Evolutionary conservation across 2,888 invertebrate genomes (phyloP).

Genomic region (Lypha dubia): DNA sequence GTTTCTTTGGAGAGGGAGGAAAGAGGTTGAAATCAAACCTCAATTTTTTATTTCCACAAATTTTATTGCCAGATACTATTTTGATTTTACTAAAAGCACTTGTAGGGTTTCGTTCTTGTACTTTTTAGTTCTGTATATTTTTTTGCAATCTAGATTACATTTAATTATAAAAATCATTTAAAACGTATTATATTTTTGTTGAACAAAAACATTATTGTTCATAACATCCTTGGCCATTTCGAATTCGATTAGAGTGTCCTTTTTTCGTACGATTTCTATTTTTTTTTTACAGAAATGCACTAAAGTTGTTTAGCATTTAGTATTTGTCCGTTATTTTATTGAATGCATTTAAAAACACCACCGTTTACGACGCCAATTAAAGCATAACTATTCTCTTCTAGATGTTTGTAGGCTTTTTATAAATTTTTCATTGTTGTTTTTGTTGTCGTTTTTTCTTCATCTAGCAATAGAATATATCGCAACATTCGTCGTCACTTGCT

Average conservation of each 20-base stretch:
- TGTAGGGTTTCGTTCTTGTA: slow-evolving; percentile 69
- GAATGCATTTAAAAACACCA: slow-evolving; percentile 55
- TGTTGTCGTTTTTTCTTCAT: slow-evolving; percentile 46
- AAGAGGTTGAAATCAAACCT: background rate
- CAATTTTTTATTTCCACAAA: slow-evolving; percentile 1
- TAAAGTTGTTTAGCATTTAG: background rate
- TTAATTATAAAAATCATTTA: slow-evolving; percentile 1
- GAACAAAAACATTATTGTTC: background rate
- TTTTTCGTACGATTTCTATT: background rate
- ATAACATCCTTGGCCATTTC: slow-evolving; percentile 41
- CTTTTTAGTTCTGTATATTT: slow-evolving; percentile 5
- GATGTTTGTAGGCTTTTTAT: slow-evolving; percentile 69
- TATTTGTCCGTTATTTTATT: slow-evolving; percentile 39
- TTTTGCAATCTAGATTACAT: slow-evolving; percentile 7
- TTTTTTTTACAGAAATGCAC: background rate
- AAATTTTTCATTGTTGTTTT: slow-evolving; percentile 61
- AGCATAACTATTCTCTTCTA: slow-evolving; percentile 71
- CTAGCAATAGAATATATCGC: slow-evolving; percentile 45
- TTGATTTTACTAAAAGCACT: slow-evolving; percentile 59
- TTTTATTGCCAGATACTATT: slow-evolving; percentile 14
- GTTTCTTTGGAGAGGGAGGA: slow-evolving; percentile 9
- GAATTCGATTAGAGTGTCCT: slow-evolving; percentile 16
- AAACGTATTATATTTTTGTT: background rate
- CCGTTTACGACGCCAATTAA: slow-evolving; percentile 69
- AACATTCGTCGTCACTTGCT: slow-evolving; percentile 43